phyloP scores from a whole-genome alignment of 1,140 invertebrate genomes.

The Ridgeia piscesae region DNA sequence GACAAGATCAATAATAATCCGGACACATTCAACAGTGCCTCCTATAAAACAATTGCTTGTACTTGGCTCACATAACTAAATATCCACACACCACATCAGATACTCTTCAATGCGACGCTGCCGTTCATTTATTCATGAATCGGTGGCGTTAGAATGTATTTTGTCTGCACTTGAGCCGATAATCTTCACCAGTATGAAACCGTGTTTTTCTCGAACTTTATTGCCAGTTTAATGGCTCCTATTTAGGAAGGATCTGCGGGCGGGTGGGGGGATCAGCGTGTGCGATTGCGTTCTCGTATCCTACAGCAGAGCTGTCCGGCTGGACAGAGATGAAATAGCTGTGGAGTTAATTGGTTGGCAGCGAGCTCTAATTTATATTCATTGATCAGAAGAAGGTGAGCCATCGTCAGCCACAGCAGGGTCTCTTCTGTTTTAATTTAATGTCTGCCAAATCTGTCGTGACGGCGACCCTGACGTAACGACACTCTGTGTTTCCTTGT shows the following conservation, averaged over 20 bases:
- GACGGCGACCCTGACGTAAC: neutral
- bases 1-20: neutral
- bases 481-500: too few species aligned
- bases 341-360: neutral
- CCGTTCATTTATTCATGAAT: neutral
- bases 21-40: neutral
- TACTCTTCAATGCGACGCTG: neutral
- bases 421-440: constrained; percentile 6
- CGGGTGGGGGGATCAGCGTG: neutral
- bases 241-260: neutral
- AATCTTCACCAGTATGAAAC: neutral
- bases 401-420: neutral
- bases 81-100: neutral
- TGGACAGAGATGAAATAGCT: neutral
- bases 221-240: neutral
- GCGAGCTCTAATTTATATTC: neutral
- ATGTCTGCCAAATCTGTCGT: neutral
- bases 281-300: neutral
- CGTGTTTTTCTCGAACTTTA: neutral
- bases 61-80: neutral
- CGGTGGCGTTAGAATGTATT: neutral
- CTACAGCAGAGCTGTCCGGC: neutral
- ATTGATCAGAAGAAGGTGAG: neutral
- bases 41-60: neutral
- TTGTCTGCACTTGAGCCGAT: neutral